phyloP scores from a whole-genome alignment of 2,888 invertebrate species.

The Epirrhoe tristata region DNA sequence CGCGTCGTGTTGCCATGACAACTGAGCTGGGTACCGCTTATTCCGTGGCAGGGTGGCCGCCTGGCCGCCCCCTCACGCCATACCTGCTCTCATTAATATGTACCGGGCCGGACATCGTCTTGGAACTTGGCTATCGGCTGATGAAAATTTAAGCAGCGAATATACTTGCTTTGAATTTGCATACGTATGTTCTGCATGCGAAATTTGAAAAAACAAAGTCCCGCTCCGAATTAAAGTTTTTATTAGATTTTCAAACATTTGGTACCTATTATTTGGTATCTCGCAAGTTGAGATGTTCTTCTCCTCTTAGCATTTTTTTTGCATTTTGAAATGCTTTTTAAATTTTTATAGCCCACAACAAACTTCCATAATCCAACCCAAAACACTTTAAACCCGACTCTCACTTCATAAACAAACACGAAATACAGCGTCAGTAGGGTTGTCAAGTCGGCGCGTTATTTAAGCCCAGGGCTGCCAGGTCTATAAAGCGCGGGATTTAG shows the following conservation, averaged over 20 bases:
- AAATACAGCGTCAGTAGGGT: slow-evolving; percentile 44
- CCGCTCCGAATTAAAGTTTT: neutral
- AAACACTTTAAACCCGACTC: slow-evolving; percentile 28
- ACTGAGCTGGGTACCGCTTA: slow-evolving; percentile 48
- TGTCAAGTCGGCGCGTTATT: slow-evolving; percentile 40
- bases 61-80: no score
- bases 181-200: neutral
- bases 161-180: slow-evolving; percentile 18
- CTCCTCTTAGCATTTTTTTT: neutral
- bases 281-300: neutral
- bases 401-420: slow-evolving; percentile 39
- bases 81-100: slow-evolving; percentile 81
- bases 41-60: slow-evolving; percentile 28
- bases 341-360: slow-evolving; percentile 13
- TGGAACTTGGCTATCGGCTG: slow-evolving; percentile 55
- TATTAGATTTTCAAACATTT: neutral
- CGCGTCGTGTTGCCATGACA: slow-evolving; percentile 79
- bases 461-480: slow-evolving; percentile 36
- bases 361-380: slow-evolving; percentile 12
- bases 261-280: no score
- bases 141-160: slow-evolving; percentile 57
- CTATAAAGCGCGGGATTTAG: slow-evolving; percentile 43
- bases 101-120: slow-evolving; percentile 77
- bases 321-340: neutral
- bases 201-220: neutral